Evolutionary conservation across 1,140 invertebrate genomes (phyloP).

Genomic region (Drosophila malerkotliana): DNA sequence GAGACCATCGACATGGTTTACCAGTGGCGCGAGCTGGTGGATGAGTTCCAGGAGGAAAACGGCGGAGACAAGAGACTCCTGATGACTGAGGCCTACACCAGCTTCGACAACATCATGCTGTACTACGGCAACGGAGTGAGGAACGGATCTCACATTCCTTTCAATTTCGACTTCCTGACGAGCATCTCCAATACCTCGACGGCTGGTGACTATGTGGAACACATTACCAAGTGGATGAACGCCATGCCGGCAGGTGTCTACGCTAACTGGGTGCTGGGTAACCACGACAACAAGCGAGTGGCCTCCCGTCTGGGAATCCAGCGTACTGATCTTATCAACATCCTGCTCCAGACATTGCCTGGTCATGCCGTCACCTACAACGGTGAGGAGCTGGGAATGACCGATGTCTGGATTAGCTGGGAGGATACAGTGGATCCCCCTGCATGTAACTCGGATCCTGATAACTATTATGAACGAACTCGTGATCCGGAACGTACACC

Average conservation of each 20-base stretch:
- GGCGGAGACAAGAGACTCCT: slow-evolving; percentile 85
- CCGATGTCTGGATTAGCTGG: slow-evolving; percentile 86
- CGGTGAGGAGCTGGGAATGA: slow-evolving; percentile 93
- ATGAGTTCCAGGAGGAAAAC: slow-evolving; percentile 85
- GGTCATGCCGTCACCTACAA: slow-evolving; percentile 89
- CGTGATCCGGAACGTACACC: slow-evolving; percentile 87
- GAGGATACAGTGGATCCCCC: slow-evolving; percentile 84
- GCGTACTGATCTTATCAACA: slow-evolving; percentile 88
- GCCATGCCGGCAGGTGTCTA: slow-evolving; percentile 85
- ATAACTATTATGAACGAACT: slow-evolving; percentile 67
- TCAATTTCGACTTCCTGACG: slow-evolving; percentile 87
- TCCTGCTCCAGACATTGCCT: slow-evolving; percentile 87
- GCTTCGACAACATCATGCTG: slow-evolving; percentile 85
- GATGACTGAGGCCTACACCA: slow-evolving; percentile 87
- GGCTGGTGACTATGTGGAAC: slow-evolving; percentile 85
- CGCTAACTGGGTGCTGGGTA: slow-evolving; percentile 87
- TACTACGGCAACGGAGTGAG: slow-evolving; percentile 87
- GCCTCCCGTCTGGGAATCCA: slow-evolving; percentile 87
- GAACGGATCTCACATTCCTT: slow-evolving; percentile 87
- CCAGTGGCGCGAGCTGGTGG: slow-evolving; percentile 86
- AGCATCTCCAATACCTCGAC: slow-evolving; percentile 85
- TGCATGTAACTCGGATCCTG: slow-evolving; percentile 73
- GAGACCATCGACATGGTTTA: slow-evolving; percentile 87
- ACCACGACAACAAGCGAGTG: slow-evolving; percentile 89
- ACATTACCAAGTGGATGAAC: slow-evolving; percentile 86